Evolutionary conservation across 1,140 invertebrate genomes (phyloP).

Genomic region (Idris sp.): DNA sequence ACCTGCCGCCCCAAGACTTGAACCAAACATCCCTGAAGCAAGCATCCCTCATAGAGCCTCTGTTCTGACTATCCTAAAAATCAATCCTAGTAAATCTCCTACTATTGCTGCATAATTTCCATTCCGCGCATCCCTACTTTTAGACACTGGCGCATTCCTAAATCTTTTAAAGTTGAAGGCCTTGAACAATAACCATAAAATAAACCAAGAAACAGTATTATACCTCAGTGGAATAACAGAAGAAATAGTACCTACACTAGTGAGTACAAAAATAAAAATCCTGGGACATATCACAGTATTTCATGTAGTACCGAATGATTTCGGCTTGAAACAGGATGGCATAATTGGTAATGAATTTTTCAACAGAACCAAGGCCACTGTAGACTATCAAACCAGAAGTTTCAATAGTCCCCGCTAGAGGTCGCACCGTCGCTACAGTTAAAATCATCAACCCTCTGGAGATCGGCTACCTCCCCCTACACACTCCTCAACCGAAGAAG

Average conservation of each 20-base stretch:
- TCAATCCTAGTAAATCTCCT: conserved; percentile 1
- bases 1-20: no score
- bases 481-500: no score
- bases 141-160: conserved; percentile 5
- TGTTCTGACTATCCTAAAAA: no score
- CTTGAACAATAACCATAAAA: no score
- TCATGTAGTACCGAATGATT: neutral
- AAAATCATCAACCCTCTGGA: neutral
- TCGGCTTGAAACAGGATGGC: neutral
- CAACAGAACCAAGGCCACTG: neutral
- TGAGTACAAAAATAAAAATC: neutral
- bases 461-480: neutral
- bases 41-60: no score
- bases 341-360: neutral
- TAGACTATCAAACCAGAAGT: neutral
- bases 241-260: neutral
- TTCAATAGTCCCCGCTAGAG: neutral
- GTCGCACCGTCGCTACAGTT: neutral
- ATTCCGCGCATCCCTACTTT: neutral
- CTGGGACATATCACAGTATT: neutral
- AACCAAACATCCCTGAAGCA: no score
- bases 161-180: conserved; percentile 14
- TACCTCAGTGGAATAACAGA: neutral
- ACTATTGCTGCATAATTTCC: conserved; percentile 7
- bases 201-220: neutral